A percentile compares a stretch with the other conserved stretches of the same genome.
These are phyloP conservation scores for Dyspetes luteomarginatus DNA, from an alignment of 2,888 invertebrate genomes.

Conservation along the genomic window DNA sequence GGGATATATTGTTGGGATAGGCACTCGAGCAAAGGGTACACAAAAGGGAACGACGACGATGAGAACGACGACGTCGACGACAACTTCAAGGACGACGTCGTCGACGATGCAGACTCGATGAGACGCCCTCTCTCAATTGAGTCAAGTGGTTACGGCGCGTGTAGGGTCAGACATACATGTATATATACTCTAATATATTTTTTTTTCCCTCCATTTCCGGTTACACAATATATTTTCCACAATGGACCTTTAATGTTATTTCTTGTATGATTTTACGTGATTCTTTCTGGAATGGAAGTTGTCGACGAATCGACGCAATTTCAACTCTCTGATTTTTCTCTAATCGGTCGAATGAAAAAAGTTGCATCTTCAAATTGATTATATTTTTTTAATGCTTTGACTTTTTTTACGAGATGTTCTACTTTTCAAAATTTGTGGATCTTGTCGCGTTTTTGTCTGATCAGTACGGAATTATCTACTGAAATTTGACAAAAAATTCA, in stretches of 20 bases:
- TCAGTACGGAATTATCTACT: too few relatives aligned
- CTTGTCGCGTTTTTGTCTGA: too few relatives aligned
- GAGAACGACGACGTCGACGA: constrained; percentile 40
- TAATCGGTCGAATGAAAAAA: too few relatives aligned
- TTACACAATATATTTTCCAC: constrained; percentile 6
- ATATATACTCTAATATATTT: constrained; percentile 29
- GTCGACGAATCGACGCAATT: too few relatives aligned
- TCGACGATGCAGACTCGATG: constrained; percentile 59
- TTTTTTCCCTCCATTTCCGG: background rate
- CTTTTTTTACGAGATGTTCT: too few relatives aligned
- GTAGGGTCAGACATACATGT: constrained; percentile 36
- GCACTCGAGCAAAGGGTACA: constrained; percentile 73
- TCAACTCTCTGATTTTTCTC: too few relatives aligned
- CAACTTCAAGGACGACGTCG: constrained; percentile 52
- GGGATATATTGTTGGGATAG: constrained; percentile 78
- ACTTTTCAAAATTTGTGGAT: too few relatives aligned
- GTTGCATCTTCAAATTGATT: too few relatives aligned
- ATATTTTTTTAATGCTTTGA: too few relatives aligned
- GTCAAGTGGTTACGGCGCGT: constrained; percentile 54
- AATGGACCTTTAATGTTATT: background rate
- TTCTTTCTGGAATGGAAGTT: too few relatives aligned
- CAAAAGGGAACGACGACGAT: constrained; percentile 71
- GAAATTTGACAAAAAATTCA: too few relatives aligned
- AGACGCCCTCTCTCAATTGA: constrained; percentile 46
- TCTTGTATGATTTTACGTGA: background rate